Base-by-base conservation (phyloP, 1,140 invertebrate species). In the Liolophura sinensis region DNA sequence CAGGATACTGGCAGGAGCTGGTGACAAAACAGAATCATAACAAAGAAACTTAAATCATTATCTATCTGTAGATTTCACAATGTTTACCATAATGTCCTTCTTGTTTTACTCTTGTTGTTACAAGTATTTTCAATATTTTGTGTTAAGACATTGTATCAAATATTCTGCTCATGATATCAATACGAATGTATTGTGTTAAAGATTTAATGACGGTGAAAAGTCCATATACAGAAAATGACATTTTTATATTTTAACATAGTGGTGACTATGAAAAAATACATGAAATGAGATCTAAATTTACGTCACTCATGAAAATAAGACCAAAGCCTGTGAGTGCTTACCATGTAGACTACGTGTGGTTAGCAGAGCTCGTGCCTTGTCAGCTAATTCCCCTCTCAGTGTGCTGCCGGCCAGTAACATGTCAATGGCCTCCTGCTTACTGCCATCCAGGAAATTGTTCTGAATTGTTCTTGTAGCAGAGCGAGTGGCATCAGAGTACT, bases 351-450 rank as follows among this genome's bases (percentile, higher is more conserved):
- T 92, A 78, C 92, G 92, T 7, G 91, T 89, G 5, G 95, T 93
- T 57, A 99, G 86, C 56, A 99, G 85, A 51, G 94, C 91, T 71
- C 95, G 88, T 3, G 94, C 93, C 76, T 93, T 89, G 84, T 98
- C 96, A 4, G 94, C 91, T 61, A 96, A 83, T 83, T 97, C 94
- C 50, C 92, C 94, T 78, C 93, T 94, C 49, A 97, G 88, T 4
- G 94, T 92, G 48, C 92, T 95, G 0, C 97, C 97, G 15, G 97
- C 86, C 27, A 99, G 85, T 46, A 99, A 85, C 40, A 99, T 90
- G 86, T 99, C 97, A 78, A 99, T 99, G 49, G 97, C 96, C 88
- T 99, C 97, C 85, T 99, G 97, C 85, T 99, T 99, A 54, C 92
- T 96, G 68, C 92, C 94, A 85, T 99, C 98, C 60, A 99, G 85